phyloP scores from a whole-genome alignment of 2,797 vertebrate genomes.

The Cryptoprocta ferox region DNA sequence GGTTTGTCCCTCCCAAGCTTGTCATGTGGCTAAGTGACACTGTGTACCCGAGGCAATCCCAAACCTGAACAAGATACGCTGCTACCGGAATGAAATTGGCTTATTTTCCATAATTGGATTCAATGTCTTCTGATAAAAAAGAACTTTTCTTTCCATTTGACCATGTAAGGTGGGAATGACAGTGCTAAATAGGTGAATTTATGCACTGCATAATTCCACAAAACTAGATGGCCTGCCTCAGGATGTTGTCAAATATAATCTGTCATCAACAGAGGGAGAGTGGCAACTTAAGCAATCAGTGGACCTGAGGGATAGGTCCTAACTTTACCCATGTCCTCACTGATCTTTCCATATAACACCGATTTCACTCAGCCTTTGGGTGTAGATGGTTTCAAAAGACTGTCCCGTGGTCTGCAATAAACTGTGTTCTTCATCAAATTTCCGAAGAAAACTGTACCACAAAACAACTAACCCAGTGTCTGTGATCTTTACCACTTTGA shows the following conservation, averaged over 20 bases:
- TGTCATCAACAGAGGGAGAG: not conserved
- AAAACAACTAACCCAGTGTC: not conserved
- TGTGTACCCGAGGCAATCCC: not conserved
- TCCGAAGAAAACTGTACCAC: not conserved
- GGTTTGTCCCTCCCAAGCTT: not conserved
- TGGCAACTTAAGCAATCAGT: not conserved
- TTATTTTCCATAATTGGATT: not conserved
- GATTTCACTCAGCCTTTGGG: not conserved
- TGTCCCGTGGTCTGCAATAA: not conserved
- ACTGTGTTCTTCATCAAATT: not conserved
- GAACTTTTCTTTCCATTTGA: conserved; percentile 54
- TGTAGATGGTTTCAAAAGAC: not conserved
- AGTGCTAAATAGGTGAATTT: conserved; percentile 13
- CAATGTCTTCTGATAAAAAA: conserved; percentile 24
- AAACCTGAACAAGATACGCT: not conserved
- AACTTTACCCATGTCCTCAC: not conserved
- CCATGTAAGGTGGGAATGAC: not conserved
- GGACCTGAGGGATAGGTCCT: not conserved
- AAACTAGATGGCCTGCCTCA: not conserved
- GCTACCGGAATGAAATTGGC: not conserved
- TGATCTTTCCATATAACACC: not conserved
- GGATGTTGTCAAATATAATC: not conserved
- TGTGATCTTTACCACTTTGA: not conserved
- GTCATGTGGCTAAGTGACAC: not conserved
- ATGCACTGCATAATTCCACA: not conserved